Base-by-base conservation (phyloP, 2,797 vertebrate species). In the Mastacembelus armatus region DNA sequence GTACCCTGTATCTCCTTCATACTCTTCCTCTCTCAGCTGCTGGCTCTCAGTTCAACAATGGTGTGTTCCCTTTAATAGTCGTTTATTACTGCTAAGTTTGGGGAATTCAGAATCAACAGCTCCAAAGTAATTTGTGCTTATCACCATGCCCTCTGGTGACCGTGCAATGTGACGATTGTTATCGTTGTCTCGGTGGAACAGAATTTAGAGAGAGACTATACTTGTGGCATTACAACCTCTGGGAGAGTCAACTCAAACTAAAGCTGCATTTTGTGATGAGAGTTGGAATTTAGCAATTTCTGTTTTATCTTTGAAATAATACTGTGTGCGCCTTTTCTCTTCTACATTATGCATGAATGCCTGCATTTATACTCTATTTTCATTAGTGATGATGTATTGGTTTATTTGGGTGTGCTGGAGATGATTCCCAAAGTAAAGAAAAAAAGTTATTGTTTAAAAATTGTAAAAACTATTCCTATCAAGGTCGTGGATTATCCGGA, bases 91-190 rank as follows among this genome's bases (percentile, higher is more conserved):
- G 68, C 57, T 36, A 70, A 73, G 50, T 77, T 87, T 65, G 30
- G 67, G 64, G 66, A 72, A 78, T 76, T 85, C 58, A 68, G 38
- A 83, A 85, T 83, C 79, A 71, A 81, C 75, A 65, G 39, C 74
- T 66, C 57, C 65, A 48, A 66, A 86, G 73, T 73, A 24, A 71
- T 83, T 78, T 72, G 49, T 66, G 63, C 73, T 84, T 85, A 84
- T 88, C 74, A 4, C 61, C 32, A 0, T 80, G 84, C 76, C 78
- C 83, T 80, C 72, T 33, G 56, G 79, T 83, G 86, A 76, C 82
- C 30, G 42, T 2, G 35, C 44, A 4, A 36, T 68, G 68, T 67
- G 64, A 62, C 11, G 52, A 80, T 86, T 57, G 66, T 62, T 86
- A 86, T 85, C 75, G 3, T 11, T 2, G 30, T 59, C 65, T 66